These are phyloP conservation scores for Brachionus angularis DNA, from an alignment of 1,140 invertebrate genomes.

Conservation along the genomic window DNA sequence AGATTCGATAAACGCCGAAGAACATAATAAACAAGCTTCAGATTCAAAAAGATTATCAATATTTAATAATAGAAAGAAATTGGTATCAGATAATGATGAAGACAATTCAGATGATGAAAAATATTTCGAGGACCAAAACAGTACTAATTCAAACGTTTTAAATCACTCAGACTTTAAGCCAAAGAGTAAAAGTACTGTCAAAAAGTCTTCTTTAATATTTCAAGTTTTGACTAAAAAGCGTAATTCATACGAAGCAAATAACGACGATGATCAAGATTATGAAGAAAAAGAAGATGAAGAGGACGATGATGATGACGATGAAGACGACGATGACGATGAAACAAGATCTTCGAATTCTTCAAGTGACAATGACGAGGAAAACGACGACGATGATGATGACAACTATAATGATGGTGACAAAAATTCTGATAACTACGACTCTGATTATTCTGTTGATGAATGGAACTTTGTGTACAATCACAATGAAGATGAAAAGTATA, in stretches of 20 bases:
- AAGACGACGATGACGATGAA: neutral
- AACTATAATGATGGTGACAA: neutral
- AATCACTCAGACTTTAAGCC: neutral
- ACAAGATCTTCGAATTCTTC: too few relatives aligned
- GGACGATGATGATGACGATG: constrained; percentile 4
- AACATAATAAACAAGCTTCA: too few relatives aligned
- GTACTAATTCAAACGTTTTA: neutral
- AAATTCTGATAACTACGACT: neutral
- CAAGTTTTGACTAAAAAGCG: neutral
- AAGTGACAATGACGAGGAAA: neutral
- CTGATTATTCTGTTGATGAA: neutral
- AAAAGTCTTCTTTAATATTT: constrained; percentile 9
- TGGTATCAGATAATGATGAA: too few relatives aligned
- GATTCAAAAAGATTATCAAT: too few relatives aligned
- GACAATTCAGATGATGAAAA: too few relatives aligned
- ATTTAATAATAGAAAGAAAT: too few relatives aligned
- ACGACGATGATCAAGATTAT: neutral
- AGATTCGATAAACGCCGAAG: too few relatives aligned
- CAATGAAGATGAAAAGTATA: constrained; percentile 6
- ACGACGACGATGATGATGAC: neutral
- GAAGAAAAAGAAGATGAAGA: neutral
- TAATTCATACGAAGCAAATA: constrained; percentile 7
- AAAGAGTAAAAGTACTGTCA: constrained; percentile 1
- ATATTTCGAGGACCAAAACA: too few relatives aligned
- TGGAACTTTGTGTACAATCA: neutral